Conservation (phyloP, 2,113 vertebrate genomes). For the Tetraodon nigroviridis region DNA sequence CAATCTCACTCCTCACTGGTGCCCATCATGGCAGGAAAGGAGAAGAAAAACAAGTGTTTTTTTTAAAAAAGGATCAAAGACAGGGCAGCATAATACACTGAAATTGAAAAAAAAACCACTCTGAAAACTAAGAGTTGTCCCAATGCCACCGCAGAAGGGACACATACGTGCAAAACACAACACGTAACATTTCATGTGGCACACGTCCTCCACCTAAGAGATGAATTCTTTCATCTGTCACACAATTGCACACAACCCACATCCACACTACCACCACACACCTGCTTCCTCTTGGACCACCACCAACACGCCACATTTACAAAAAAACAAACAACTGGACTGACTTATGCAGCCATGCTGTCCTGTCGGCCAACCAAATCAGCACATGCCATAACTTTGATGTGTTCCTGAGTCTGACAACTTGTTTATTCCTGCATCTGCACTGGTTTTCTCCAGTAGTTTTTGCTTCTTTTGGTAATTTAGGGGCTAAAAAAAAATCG, state of each 20-base stretch:
- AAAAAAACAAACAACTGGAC: slow-evolving; percentile 8
- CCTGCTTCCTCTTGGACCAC: slow-evolving; percentile 3
- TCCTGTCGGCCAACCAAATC: neutral
- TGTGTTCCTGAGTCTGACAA: too few relatives aligned
- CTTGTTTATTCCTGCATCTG: too few relatives aligned
- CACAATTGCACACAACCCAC: neutral
- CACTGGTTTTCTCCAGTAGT: too few relatives aligned
- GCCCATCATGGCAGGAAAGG: slow-evolving; percentile 26
- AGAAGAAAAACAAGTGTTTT: slow-evolving; percentile 17
- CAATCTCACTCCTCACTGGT: slow-evolving; percentile 39
- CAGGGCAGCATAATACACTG: neutral
- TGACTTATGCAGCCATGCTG: slow-evolving; percentile 20
- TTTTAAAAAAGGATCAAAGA: too few relatives aligned
- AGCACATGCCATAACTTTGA: too few relatives aligned
- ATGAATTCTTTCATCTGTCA: neutral
- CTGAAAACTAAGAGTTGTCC: slow-evolving; percentile 16
- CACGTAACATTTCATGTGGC: slow-evolving; percentile 9
- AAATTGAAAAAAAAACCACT: slow-evolving; percentile 3
- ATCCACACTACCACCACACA: slow-evolving; percentile 13
- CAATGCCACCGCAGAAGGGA: slow-evolving; percentile 29
- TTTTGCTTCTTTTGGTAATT: too few relatives aligned
- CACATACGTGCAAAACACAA: slow-evolving; percentile 17
- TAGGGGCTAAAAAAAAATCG: too few relatives aligned
- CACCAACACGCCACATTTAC: neutral
- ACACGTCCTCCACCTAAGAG: neutral